Evolutionary conservation across 2,888 invertebrate species (phyloP).

Genomic region (Orthosia gracilis): DNA sequence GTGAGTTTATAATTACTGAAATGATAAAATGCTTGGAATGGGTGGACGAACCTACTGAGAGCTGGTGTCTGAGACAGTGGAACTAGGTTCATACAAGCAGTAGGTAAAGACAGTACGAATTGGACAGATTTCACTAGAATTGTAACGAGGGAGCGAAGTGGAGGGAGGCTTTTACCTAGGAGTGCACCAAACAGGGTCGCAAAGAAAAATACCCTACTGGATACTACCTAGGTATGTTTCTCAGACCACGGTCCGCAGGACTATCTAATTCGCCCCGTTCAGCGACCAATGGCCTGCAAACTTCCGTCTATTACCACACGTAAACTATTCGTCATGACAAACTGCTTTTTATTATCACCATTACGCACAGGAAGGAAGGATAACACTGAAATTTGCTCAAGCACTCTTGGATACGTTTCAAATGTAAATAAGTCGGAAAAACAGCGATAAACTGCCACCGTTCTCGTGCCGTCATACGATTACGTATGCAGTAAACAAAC

Average conservation of each 20-base stretch:
- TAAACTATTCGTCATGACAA: constrained; percentile 57
- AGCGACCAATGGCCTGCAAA: constrained; percentile 31
- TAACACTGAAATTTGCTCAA: constrained; percentile 63
- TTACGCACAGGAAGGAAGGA: constrained; percentile 66
- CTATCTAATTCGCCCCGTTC: constrained; percentile 22
- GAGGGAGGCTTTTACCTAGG: no score
- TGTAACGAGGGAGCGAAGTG: no score
- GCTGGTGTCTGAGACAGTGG: no score
- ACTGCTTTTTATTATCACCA: constrained; percentile 58
- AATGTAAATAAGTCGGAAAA: constrained; percentile 78
- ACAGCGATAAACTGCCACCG: constrained; percentile 74
- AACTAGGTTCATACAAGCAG: no score
- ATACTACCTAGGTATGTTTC: not conserved
- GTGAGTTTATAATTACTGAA: not conserved
- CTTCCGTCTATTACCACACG: constrained; percentile 43
- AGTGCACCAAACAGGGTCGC: no score
- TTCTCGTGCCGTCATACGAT: constrained; percentile 65
- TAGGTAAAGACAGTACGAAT: no score
- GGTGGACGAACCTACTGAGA: not conserved
- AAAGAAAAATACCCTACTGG: not conserved
- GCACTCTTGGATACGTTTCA: constrained; percentile 70
- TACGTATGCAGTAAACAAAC: constrained; percentile 81
- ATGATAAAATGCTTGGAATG: not conserved
- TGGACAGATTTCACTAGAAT: no score
- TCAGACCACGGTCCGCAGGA: not conserved